Conservation (phyloP, 2,888 invertebrate genomes). For the Meghimatium bilineatum region DNA sequence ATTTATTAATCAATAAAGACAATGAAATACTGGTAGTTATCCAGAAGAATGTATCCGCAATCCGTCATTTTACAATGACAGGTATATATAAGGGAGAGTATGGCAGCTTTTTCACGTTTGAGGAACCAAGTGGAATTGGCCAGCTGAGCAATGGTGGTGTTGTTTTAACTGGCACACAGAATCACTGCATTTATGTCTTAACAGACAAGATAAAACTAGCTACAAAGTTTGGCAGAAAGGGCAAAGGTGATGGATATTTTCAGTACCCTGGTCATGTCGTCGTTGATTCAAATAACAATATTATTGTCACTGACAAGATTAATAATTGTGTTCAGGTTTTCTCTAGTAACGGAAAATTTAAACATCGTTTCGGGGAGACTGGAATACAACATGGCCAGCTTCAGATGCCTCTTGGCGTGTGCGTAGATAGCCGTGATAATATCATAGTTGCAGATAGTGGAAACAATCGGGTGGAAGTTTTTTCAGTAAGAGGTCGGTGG, state of each 20-base stretch:
- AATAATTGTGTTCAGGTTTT: conserved; percentile 67
- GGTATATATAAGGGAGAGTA: conserved; percentile 60
- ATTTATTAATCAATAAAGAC: conserved; percentile 60
- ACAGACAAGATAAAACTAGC: conserved; percentile 67
- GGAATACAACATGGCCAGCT: conserved; percentile 63
- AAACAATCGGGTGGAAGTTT: conserved; percentile 70
- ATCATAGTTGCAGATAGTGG: conserved; percentile 72
- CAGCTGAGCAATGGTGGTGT: conserved; percentile 58
- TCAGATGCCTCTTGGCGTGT: conserved; percentile 67
- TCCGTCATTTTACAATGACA: conserved; percentile 60
- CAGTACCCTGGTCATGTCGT: conserved; percentile 64
- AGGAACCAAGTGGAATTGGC: conserved; percentile 67
- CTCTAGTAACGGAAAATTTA: conserved; percentile 65
- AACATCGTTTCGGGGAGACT: conserved; percentile 61
- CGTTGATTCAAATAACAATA: conserved; percentile 62
- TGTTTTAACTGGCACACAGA: conserved; percentile 64
- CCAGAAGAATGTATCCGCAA: conserved; percentile 53
- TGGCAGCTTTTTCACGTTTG: conserved; percentile 64
- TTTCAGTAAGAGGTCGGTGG: conserved; percentile 63
- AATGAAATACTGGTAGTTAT: conserved; percentile 66
- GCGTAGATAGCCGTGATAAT: conserved; percentile 64
- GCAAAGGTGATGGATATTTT: conserved; percentile 66
- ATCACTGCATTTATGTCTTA: conserved; percentile 64
- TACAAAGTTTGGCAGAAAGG: conserved; percentile 69
- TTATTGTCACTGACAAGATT: conserved; percentile 68